phyloP scores from a whole-genome alignment of 1,140 invertebrate genomes.

The Drosophila burlai region DNA sequence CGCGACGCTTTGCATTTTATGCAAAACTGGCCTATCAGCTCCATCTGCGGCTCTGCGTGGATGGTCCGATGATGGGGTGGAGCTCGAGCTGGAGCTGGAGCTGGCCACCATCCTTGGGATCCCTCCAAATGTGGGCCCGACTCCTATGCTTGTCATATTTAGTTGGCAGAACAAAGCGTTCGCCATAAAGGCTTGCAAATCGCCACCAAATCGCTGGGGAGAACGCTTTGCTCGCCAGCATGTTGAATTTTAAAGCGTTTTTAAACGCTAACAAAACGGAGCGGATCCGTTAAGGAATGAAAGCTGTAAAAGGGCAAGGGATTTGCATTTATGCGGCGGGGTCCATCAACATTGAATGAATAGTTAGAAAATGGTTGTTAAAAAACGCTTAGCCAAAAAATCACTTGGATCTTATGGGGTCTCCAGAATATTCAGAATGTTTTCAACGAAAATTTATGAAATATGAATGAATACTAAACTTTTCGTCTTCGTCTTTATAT shows the following conservation, averaged over 20 bases:
- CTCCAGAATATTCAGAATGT: not conserved
- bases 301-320: constrained; percentile 9
- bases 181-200: constrained; percentile 74
- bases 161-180: constrained; percentile 77
- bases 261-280: constrained; percentile 41
- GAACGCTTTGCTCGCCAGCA: constrained; percentile 42
- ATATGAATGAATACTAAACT: not conserved
- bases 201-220: constrained; percentile 57
- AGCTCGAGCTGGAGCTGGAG: not conserved
- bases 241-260: constrained; percentile 54
- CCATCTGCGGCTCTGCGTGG: constrained; percentile 37
- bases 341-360: not conserved
- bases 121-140: constrained; percentile 50
- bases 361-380: not conserved
- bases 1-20: constrained; percentile 63
- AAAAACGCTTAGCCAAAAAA: not conserved
- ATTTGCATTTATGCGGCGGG: constrained; percentile 24
- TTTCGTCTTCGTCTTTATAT: not conserved
- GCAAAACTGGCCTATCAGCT: constrained; percentile 71
- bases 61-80: constrained; percentile 2
- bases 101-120: constrained; percentile 5
- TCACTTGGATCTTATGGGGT: too few relatives aligned
- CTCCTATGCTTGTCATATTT: constrained; percentile 71
- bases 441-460: not conserved
- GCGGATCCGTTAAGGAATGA: not conserved